Base-by-base conservation (phyloP, 2,113 vertebrate species). In the Perca fluviatilis region DNA sequence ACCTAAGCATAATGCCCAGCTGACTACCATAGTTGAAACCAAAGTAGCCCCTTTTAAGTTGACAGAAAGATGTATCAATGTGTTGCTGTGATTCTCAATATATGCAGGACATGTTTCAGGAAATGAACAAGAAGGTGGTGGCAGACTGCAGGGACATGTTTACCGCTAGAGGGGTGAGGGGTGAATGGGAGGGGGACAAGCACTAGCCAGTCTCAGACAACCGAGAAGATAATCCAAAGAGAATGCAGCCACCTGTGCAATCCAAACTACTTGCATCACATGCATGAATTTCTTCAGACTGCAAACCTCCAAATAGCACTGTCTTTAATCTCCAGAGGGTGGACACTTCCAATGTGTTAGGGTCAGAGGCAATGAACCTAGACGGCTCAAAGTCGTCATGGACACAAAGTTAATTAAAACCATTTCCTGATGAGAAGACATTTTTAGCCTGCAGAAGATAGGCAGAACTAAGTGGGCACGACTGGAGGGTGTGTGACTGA, bases 301-400 rank as follows among this genome's bases (percentile, higher is more conserved):
- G 67, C 78, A 65, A 72, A 33, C 30, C 33, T 25, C 43, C 61
- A 67, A 60, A 79, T 11, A 62, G 83, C 61, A 46, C 3, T 49
- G 72, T 69, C 53, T 79, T 86, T 77, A 86, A 82, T 88, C 53
- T 75, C 18, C 25, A 77, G 66, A 85, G 67, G 82, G 58, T 2
- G 65, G 81, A 85, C 80, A 77, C 71, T 54, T 81, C 54, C 74
- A 67, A 33, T 66, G 70, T 54, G 77, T 56, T 57, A 0, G 67
- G 63, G 80, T 87, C 82, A 64, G 67, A 70, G 63, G 63, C 70
- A 82, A n/a, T 82, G 77, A 74, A 83, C 88, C 77, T 27, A 9
- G 61, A 51, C 40, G 27, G 50, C 85, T 72, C 53, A 65, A 76
- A 70, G 70, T 70, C 27, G 70, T 54, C 72, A 84, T 21, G 67